Evolutionary conservation across 2,888 invertebrate genomes (phyloP).

Genomic region (Leucophora obtusa): DNA sequence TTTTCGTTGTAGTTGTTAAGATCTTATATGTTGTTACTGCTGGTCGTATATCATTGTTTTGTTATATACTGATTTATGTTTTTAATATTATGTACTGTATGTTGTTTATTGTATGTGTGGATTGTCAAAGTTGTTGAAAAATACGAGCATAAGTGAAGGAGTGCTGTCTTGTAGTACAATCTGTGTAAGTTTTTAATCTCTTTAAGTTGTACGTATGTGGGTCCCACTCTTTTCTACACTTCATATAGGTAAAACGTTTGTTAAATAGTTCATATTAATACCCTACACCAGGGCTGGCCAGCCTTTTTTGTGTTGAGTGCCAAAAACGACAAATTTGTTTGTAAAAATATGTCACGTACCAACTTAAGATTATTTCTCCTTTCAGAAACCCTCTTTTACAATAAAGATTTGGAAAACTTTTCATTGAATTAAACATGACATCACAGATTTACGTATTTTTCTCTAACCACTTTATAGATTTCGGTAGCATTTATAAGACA

Average conservation of each 20-base stretch:
- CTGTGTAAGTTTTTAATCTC: background rate
- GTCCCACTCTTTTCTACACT: slow-evolving; percentile 43
- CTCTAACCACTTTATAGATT: too few species aligned
- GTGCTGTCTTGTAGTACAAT: slow-evolving; percentile 15
- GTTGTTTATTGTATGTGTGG: slow-evolving; percentile 29
- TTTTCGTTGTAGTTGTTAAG: slow-evolving; percentile 14
- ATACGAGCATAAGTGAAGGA: slow-evolving; percentile 24
- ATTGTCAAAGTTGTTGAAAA: slow-evolving; percentile 53
- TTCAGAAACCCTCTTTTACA: too few species aligned
- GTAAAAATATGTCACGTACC: too few species aligned
- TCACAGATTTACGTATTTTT: too few species aligned
- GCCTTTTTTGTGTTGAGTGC: too few species aligned
- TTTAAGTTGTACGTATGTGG: slow-evolving; percentile 21
- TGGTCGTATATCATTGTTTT: slow-evolving; percentile 41
- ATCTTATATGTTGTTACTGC: slow-evolving; percentile 13
- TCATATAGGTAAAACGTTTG: slow-evolving; percentile 3
- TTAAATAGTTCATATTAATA: slow-evolving; percentile 11
- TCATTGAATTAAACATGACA: too few species aligned
- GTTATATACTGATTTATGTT: slow-evolving; percentile 51
- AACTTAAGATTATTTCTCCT: too few species aligned
- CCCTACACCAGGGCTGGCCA: background rate
- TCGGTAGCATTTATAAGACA: too few species aligned
- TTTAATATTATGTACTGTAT: slow-evolving; percentile 30
- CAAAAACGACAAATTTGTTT: too few species aligned
- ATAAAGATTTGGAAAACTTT: too few species aligned